phyloP scores from a whole-genome alignment of 2,888 invertebrate species.

The Galeruca laticollis region DNA sequence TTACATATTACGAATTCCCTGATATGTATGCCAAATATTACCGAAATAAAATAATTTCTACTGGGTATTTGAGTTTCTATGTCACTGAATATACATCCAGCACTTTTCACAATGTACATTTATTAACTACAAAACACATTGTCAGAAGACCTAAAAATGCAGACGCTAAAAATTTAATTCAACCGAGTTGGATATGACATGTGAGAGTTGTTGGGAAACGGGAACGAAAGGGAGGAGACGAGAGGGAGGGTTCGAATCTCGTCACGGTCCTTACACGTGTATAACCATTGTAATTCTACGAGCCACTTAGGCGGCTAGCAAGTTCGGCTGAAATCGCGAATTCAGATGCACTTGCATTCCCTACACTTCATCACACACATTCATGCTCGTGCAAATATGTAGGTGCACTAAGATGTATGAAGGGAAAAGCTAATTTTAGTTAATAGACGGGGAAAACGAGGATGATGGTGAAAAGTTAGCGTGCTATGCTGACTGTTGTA shows the following conservation, averaged over 20 bases:
- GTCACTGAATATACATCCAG: too few species aligned
- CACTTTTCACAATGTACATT: background rate
- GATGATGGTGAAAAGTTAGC: background rate
- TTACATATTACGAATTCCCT: too few species aligned
- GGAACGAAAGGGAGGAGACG: background rate
- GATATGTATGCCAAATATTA: too few species aligned
- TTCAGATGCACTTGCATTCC: constrained; percentile 35
- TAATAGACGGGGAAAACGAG: constrained; percentile 8
- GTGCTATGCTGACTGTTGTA: background rate
- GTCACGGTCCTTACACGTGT: constrained; percentile 25
- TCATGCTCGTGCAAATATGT: constrained; percentile 19
- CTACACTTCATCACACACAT: constrained; percentile 28
- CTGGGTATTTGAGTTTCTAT: too few species aligned
- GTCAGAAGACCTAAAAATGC: constrained; percentile 11
- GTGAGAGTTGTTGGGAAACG: constrained; percentile 3
- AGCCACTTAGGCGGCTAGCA: constrained; percentile 31
- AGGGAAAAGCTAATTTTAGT: constrained; percentile 20
- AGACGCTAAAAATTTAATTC: constrained; percentile 8
- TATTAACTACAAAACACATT: background rate
- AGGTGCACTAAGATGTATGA: constrained; percentile 17
- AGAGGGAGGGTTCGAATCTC: constrained; percentile 9
- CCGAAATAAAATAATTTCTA: too few species aligned
- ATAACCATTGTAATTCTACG: constrained; percentile 28
- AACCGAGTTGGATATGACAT: background rate
- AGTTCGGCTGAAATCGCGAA: constrained; percentile 27